A percentile compares a stretch with the other conserved stretches of the same genome.
These are phyloP conservation scores for Ispidina picta DNA, from an alignment of 2,797 vertebrate genomes.

Conservation along the genomic window DNA sequence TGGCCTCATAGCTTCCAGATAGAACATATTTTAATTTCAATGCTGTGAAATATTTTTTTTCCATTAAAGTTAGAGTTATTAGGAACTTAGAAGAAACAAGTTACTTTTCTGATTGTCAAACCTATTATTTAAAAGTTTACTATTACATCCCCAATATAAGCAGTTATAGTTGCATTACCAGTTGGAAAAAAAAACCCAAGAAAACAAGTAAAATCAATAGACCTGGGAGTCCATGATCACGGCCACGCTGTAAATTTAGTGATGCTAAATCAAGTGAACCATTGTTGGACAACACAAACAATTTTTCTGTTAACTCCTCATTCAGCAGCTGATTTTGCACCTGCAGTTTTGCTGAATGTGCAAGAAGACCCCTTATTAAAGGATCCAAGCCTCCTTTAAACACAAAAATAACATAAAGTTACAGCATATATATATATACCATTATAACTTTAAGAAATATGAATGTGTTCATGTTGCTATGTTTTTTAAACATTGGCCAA, in stretches of 20 bases:
- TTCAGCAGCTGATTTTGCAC: constrained; percentile 81
- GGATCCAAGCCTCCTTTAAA: constrained; percentile 91
- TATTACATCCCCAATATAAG: neutral
- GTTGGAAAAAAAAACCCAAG: neutral
- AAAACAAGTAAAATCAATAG: constrained; percentile 21
- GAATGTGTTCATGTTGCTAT: neutral
- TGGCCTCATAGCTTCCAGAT: neutral
- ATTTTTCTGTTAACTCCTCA: constrained; percentile 87
- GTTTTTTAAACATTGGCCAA: neutral
- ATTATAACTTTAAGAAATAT: neutral
- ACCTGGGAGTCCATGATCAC: constrained; percentile 96
- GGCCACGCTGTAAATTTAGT: constrained; percentile 92
- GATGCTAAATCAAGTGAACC: constrained; percentile 88
- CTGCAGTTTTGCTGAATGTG: constrained; percentile 79
- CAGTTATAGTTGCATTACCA: neutral
- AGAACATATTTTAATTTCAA: neutral
- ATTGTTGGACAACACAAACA: constrained; percentile 82
- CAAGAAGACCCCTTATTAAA: constrained; percentile 86
- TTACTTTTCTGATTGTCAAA: neutral
- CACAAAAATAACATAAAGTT: neutral
- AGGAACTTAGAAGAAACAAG: neutral
- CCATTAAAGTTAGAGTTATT: neutral
- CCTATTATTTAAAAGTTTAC: neutral
- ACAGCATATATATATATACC: neutral
- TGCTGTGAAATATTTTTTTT: neutral